Conservation (phyloP, 2,113 vertebrate genomes). For the Jacana jacana region DNA sequence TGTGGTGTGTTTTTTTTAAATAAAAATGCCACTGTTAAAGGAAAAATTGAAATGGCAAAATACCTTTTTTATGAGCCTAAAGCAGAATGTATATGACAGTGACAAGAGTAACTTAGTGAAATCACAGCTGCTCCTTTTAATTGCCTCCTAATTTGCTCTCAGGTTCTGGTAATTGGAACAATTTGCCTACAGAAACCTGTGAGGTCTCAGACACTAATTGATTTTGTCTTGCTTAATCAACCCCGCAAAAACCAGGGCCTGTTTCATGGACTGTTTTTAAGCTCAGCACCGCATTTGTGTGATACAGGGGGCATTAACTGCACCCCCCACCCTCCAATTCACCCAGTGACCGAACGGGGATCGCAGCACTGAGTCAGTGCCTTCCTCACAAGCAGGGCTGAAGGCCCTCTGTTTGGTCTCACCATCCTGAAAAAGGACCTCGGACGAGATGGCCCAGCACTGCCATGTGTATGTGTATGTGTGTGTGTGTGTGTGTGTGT, state of each 20-base stretch:
- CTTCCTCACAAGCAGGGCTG: background rate
- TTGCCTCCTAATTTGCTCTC: slow-evolving; percentile 75
- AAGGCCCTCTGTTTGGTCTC: slow-evolving; percentile 2
- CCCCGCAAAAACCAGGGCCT: slow-evolving; percentile 33
- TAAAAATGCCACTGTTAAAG: background rate
- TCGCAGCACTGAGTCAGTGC: background rate
- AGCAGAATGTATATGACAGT: background rate
- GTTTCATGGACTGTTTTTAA: slow-evolving; percentile 40
- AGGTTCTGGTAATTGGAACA: slow-evolving; percentile 74
- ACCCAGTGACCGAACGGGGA: background rate
- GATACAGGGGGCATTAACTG: slow-evolving; percentile 44
- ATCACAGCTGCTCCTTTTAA: slow-evolving; percentile 64
- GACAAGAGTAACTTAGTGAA: slow-evolving; percentile 7
- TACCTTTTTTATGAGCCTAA: background rate
- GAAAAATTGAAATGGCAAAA: background rate
- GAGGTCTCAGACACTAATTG: slow-evolving; percentile 72
- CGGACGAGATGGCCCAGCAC: background rate
- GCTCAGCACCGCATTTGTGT: background rate
- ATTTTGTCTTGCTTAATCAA: slow-evolving; percentile 77
- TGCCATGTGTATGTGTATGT: background rate
- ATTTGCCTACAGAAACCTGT: slow-evolving; percentile 72
- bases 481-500: no score
- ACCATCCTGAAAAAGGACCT: background rate
- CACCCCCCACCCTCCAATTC: background rate
- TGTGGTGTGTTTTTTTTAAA: background rate